A percentile compares a stretch with the other conserved stretches of the same genome.
Conservation (phyloP, 2,797 vertebrate species). For the Apogon talboti region DNA sequence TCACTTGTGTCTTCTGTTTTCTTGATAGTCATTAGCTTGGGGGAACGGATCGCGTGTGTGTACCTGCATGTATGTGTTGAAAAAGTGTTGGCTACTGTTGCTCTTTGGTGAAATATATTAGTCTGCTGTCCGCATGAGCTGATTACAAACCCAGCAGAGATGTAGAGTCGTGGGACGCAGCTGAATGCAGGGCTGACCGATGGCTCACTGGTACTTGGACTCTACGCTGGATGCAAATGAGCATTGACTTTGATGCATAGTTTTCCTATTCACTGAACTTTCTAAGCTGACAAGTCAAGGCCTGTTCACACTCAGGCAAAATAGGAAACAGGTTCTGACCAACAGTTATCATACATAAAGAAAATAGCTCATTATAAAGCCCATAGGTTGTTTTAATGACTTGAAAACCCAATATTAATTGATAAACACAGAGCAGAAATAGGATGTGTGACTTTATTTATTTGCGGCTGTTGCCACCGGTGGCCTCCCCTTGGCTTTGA, state of each 20-base stretch:
- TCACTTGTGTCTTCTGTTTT: slow-evolving; percentile 58
- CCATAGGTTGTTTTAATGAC: too few species aligned
- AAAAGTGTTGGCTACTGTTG: slow-evolving; percentile 18
- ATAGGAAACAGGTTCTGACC: background rate
- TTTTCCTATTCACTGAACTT: slow-evolving; percentile 2
- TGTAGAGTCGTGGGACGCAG: slow-evolving; percentile 15
- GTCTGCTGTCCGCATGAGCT: slow-evolving; percentile 13
- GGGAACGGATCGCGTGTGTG: slow-evolving; percentile 27
- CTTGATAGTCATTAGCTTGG: slow-evolving; percentile 59
- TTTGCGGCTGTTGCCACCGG: background rate
- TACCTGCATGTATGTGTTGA: slow-evolving; percentile 23
- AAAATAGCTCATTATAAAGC: background rate
- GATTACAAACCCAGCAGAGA: slow-evolving; percentile 3
- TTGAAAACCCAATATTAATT: slow-evolving; percentile 1
- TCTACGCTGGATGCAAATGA: slow-evolving; percentile 23
- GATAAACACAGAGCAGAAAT: background rate
- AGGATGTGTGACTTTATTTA: background rate
- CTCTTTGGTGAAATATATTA: slow-evolving; percentile 1
- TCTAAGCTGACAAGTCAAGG: slow-evolving; percentile 9
- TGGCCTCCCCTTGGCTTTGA: slow-evolving; percentile 2
- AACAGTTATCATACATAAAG: background rate
- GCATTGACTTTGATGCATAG: slow-evolving; percentile 11
- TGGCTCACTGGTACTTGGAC: slow-evolving; percentile 33
- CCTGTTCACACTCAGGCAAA: background rate
- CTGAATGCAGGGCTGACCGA: slow-evolving; percentile 25